phyloP scores from a whole-genome alignment of 2,113 vertebrate genomes.

The Daphoenositta chrysoptera region DNA sequence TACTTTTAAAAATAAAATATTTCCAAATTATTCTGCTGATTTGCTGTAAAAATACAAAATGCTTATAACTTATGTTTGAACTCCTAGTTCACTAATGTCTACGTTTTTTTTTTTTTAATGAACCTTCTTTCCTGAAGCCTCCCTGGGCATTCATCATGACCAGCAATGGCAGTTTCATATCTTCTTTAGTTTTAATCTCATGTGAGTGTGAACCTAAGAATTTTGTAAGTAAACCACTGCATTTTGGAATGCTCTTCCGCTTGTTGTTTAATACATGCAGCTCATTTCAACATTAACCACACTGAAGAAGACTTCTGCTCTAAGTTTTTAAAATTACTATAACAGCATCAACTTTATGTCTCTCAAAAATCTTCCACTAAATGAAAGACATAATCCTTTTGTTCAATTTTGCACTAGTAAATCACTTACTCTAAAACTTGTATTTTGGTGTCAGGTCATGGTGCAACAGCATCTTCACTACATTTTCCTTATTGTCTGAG shows the following conservation, averaged over 20 bases:
- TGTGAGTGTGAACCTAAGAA: neutral
- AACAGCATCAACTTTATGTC: neutral
- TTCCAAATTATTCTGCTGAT: neutral
- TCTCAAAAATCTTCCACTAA: neutral
- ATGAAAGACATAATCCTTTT: neutral
- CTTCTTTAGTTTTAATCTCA: neutral
- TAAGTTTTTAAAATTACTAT: neutral
- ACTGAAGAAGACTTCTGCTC: neutral
- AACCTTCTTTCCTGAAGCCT: neutral
- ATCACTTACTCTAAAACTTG: neutral
- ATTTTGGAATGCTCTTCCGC: neutral
- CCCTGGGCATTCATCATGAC: neutral
- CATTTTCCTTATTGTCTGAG: neutral
- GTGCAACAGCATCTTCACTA: neutral
- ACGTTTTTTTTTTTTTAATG: neutral
- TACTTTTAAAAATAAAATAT: neutral
- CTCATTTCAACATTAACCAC: constrained; percentile 45
- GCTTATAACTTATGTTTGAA: neutral
- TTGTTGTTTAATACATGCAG: neutral
- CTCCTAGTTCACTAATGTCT: neutral
- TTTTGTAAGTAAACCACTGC: constrained; percentile 30
- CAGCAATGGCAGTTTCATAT: neutral
- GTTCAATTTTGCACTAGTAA: neutral
- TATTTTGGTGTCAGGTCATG: neutral
- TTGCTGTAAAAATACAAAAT: neutral